Conservation (phyloP, 2,888 invertebrate genomes). For the Clepsis dumicolana region DNA sequence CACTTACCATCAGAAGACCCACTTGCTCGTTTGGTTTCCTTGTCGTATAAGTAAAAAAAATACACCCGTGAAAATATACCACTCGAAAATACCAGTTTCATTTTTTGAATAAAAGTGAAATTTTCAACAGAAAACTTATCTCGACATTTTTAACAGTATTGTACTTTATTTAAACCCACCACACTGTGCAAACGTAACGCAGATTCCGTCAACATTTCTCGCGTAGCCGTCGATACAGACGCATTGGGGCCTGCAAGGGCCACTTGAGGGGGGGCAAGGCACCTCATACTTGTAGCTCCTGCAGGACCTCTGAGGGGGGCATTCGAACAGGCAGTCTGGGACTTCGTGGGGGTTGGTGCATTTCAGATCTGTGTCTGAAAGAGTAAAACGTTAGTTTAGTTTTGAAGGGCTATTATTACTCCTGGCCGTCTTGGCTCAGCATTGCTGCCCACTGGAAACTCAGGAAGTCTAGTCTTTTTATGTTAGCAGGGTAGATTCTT, state of each 20-base stretch:
- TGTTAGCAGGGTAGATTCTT: too few relatives aligned
- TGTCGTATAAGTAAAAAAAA: too few relatives aligned
- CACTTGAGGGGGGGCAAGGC: slow-evolving; percentile 7
- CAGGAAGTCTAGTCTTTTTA: too few relatives aligned
- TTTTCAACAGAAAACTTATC: too few relatives aligned
- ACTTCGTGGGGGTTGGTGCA: slow-evolving; percentile 15
- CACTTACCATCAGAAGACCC: too few relatives aligned
- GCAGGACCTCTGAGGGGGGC: slow-evolving; percentile 14
- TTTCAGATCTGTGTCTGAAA: not conserved
- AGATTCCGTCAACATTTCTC: slow-evolving; percentile 11
- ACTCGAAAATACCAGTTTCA: too few relatives aligned
- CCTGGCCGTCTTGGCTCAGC: too few relatives aligned
- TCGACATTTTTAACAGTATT: too few relatives aligned
- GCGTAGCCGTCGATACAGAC: slow-evolving; percentile 19
- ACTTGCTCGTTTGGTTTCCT: too few relatives aligned
- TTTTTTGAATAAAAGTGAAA: too few relatives aligned
- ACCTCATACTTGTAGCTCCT: not conserved
- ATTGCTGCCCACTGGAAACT: too few relatives aligned
- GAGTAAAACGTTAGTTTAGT: not conserved
- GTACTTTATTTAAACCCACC: not conserved
- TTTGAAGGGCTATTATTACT: not conserved
- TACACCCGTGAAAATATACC: too few relatives aligned
- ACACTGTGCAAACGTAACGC: slow-evolving; percentile 19
- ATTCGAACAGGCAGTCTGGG: not conserved
- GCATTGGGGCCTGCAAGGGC: slow-evolving; percentile 9